Conservation (phyloP, 2,888 invertebrate genomes). For the Lycophotia porphyrea region DNA sequence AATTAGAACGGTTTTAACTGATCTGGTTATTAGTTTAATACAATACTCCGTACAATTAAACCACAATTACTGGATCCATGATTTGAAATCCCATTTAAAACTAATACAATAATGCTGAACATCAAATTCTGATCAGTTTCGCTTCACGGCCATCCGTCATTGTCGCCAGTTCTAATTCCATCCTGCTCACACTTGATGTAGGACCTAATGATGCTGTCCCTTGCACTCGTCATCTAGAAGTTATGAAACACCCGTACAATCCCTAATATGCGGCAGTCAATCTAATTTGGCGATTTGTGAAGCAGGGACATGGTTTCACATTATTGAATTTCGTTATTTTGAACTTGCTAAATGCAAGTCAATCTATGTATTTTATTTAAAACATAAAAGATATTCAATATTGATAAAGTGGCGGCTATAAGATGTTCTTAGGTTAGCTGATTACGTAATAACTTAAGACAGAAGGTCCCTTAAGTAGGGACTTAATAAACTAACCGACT, state of each 20-base stretch:
- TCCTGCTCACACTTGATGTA: not conserved
- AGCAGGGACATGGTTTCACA: not conserved
- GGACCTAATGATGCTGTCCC: not conserved
- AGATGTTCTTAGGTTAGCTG: too few relatives aligned
- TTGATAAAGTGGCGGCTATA: too few relatives aligned
- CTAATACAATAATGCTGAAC: conserved; percentile 5
- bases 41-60: not conserved
- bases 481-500: too few relatives aligned
- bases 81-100: not conserved
- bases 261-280: conserved; percentile 6
- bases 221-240: conserved; percentile 1
- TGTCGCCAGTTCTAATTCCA: conserved; percentile 9
- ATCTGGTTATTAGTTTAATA: not conserved
- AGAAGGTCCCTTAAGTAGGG: too few relatives aligned
- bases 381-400: too few relatives aligned
- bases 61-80: not conserved
- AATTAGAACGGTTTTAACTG: not conserved
- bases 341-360: too few relatives aligned
- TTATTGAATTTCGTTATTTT: not conserved
- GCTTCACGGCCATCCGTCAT: conserved; percentile 9
- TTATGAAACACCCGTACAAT: conserved; percentile 15
- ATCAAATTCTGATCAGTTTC: conserved; percentile 20
- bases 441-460: too few relatives aligned
- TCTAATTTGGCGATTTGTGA: conserved; percentile 4
- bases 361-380: too few relatives aligned